Conservation (phyloP, 2,113 vertebrate genomes). For the Aegithalos caudatus region DNA sequence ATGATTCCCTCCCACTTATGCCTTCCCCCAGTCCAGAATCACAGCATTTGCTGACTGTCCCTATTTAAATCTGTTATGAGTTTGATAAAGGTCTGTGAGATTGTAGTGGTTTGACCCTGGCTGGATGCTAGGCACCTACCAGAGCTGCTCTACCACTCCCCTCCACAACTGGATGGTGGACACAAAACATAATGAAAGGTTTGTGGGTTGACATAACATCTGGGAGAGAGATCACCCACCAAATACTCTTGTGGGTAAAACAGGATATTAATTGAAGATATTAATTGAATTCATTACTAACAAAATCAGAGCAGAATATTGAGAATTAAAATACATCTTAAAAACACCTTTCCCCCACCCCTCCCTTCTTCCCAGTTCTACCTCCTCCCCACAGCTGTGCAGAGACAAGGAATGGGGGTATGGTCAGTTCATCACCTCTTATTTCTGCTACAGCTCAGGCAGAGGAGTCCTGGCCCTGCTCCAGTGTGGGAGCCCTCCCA, state of each 20-base stretch:
- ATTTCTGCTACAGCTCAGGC: not conserved
- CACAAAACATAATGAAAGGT: not conserved
- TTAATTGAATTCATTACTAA: not conserved
- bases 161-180: not conserved
- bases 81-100: constrained; percentile 11
- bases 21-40: not conserved
- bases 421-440: not conserved
- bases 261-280: not conserved
- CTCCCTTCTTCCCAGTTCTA: not conserved
- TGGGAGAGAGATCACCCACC: not conserved
- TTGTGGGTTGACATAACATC: not conserved
- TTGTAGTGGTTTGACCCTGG: not conserved
- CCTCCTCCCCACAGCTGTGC: not conserved
- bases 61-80: constrained; percentile 32
- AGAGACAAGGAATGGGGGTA: not conserved
- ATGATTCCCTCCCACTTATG: not conserved
- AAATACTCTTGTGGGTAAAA: not conserved
- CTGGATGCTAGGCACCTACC: not conserved
- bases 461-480: not conserved
- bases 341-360: not conserved
- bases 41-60: not conserved
- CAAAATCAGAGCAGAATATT: not conserved
- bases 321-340: not conserved
- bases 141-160: not conserved
- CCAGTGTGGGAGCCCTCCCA: not conserved